These are phyloP conservation scores for Lampris megalopsis DNA, from an alignment of 2,113 vertebrate genomes.

Conservation along the genomic window DNA sequence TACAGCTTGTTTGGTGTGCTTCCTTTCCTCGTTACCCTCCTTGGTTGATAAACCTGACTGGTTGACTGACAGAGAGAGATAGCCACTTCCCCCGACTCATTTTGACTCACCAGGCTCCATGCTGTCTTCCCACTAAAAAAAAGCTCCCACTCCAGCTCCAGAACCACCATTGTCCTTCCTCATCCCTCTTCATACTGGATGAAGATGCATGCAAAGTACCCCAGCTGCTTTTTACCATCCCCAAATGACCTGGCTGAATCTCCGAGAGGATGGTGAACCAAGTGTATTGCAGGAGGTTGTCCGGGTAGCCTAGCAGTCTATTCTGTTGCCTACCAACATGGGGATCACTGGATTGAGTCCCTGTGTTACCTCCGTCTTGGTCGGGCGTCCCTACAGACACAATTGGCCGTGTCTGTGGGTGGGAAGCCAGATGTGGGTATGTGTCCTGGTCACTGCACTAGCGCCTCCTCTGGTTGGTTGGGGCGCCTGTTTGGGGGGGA, in stretches of 20 bases:
- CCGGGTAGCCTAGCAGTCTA: neutral
- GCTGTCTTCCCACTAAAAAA: slow-evolving; percentile 73
- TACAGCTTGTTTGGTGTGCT: slow-evolving; percentile 54
- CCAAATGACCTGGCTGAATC: neutral
- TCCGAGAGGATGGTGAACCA: slow-evolving; percentile 11
- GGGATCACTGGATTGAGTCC: too few species aligned
- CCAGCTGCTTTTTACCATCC: slow-evolving; percentile 56
- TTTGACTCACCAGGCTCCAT: slow-evolving; percentile 72
- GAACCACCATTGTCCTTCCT: slow-evolving; percentile 68
- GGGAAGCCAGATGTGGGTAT: too few species aligned
- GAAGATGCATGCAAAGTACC: slow-evolving; percentile 78
- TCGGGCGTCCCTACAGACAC: too few species aligned
- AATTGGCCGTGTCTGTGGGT: too few species aligned
- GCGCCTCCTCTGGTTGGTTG: too few species aligned
- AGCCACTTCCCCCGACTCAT: slow-evolving; percentile 32
- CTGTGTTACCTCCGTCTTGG: too few species aligned
- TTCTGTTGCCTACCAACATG: neutral
- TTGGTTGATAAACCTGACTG: slow-evolving; percentile 51
- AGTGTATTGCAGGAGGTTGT: neutral
- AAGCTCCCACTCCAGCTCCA: slow-evolving; percentile 38
- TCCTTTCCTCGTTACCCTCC: slow-evolving; percentile 49
- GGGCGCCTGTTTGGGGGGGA: too few species aligned
- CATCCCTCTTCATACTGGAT: slow-evolving; percentile 72
- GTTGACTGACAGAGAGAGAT: slow-evolving; percentile 23
- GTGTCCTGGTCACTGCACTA: too few species aligned